These are phyloP conservation scores for Trichogramma dendrolimi DNA, from an alignment of 2,888 invertebrate species.

Conservation along the genomic window DNA sequence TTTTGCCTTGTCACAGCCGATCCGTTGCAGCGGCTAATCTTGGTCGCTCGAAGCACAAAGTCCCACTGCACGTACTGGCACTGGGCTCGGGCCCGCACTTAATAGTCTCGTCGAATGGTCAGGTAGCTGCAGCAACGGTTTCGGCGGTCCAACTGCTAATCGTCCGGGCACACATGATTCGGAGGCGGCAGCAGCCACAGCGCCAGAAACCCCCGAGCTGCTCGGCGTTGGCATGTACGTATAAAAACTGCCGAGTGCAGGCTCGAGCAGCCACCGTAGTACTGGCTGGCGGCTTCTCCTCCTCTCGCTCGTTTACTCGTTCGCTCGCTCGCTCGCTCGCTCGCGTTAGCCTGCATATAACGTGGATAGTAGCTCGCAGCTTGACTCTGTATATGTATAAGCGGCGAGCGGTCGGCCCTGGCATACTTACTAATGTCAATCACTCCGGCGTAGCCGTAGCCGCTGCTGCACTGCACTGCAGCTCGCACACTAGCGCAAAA, in stretches of 20 bases:
- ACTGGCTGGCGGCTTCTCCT: background rate
- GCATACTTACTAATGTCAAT: constrained; percentile 53
- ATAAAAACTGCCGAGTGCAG: background rate
- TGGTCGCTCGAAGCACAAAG: too few relatives aligned
- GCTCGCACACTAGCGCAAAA: constrained; percentile 13
- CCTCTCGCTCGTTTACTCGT: background rate
- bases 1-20: too few relatives aligned
- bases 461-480: constrained; percentile 42
- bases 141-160: background rate
- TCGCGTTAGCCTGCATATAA: constrained; percentile 9
- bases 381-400: background rate
- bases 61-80: too few relatives aligned
- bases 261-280: background rate
- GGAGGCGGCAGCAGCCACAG: background rate
- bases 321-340: constrained; percentile 5
- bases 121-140: background rate
- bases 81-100: too few relatives aligned
- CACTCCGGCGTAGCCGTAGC: constrained; percentile 40
- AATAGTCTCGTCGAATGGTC: background rate
- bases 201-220: background rate
- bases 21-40: too few relatives aligned
- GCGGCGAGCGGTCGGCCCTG: constrained; percentile 51
- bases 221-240: background rate
- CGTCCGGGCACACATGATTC: background rate
- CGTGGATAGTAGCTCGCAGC: background rate